Evolutionary conservation across 2,797 vertebrate genomes (phyloP), one percentile per base, ranked within the genome.

Genomic region (Nothura maculosa): DNA sequence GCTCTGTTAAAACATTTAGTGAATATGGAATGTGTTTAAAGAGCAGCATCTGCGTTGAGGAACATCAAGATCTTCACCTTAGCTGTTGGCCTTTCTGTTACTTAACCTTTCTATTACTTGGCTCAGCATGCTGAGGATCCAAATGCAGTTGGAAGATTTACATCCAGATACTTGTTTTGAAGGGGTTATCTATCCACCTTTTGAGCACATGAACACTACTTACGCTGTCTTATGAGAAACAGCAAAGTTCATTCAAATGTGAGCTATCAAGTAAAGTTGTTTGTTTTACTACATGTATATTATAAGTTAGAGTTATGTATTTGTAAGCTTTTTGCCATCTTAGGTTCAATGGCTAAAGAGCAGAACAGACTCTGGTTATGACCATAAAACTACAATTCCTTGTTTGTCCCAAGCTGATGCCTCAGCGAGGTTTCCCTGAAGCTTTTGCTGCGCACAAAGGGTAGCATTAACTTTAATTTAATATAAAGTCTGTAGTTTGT

Each of bases 171-270:
- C 11, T 54, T 63, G 10, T 81, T 95, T 83, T 40, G 13, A 69
- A 54, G 25, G 78, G 9, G 80, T 63, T 45, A 72, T 70, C 1
- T 61, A 4, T 10, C 13, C 47, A 40, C 78, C 19, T 73, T 0
- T 52, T 90, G 25, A 38, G 15, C 25, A 16, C 1, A 50, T 42
- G 5, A 64, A n/a, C 9, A 20, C 4, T 86, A 24, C 22, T 45
- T 90, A 83, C 70, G 60, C 47, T 67, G 7, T 42, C 14, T 12
- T 28, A 21, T 63, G 17, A 63, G 66, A 61, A 18, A 0, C 5
- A 95, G 42, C 10, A 68, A 88, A 90, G 34, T 89, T 58, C 84
- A 80, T 87, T 81, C 94, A 61, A 74, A 20, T 70, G 66, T 27
- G 20, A 77, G 6, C 70, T 64, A 68, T 19, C 6, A 34, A 82